These are phyloP conservation scores for Pangasius sanitwongsei DNA, from an alignment of 2,797 vertebrate species.

Conservation along the genomic window DNA sequence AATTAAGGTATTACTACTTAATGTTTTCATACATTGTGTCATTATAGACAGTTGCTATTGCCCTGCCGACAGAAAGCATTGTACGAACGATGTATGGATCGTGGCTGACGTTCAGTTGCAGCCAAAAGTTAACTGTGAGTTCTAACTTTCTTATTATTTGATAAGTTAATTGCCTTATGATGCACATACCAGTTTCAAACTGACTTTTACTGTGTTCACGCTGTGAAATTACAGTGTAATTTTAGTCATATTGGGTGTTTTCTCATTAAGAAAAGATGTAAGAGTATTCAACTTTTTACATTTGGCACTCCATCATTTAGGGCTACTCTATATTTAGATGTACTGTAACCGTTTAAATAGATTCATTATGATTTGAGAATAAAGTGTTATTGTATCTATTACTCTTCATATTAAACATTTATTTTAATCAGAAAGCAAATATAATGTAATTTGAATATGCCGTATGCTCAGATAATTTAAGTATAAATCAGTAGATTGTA, in stretches of 20 bases:
- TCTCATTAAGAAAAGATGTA: not conserved
- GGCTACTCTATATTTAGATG: not conserved
- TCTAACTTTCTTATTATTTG: not conserved
- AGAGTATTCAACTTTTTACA: not conserved
- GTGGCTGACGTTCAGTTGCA: constrained; percentile 80
- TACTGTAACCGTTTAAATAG: not conserved
- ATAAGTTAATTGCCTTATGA: not conserved
- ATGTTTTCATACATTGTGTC: constrained; percentile 14
- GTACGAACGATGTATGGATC: constrained; percentile 85
- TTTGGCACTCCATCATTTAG: not conserved
- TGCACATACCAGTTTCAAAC: not conserved
- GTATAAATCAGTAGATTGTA: not conserved
- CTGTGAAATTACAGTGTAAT: not conserved
- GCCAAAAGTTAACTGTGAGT: constrained; percentile 79
- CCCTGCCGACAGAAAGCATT: constrained; percentile 64
- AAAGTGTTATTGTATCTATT: not conserved
- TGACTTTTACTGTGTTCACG: not conserved
- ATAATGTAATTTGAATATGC: not conserved
- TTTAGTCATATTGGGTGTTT: not conserved
- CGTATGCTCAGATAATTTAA: not conserved
- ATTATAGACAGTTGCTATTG: constrained; percentile 71
- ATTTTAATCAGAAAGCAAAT: not conserved
- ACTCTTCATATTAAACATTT: not conserved
- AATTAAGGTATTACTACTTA: not conserved
- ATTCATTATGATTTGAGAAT: not conserved